Evolutionary conservation across 2,113 vertebrate genomes (phyloP).

Genomic region (Bettongia penicillata): DNA sequence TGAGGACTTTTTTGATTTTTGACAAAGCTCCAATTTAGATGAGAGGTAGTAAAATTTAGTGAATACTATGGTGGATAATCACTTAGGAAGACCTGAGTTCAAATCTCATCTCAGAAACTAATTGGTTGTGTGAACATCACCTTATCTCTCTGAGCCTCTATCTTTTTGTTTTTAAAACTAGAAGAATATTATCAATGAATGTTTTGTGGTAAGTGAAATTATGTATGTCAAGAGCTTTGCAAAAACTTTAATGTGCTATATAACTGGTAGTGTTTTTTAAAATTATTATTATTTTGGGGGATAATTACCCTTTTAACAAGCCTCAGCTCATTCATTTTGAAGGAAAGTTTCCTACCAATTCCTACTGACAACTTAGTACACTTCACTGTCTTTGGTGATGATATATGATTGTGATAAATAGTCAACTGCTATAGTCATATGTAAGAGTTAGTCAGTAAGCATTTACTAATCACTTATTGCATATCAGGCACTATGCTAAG

Average conservation of each 20-base stretch:
- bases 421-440: not conserved
- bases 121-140: fast-evolving
- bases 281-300: not conserved
- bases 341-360: not conserved
- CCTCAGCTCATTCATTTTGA: not conserved
- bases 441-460: not conserved
- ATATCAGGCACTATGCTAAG: not conserved
- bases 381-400: not conserved
- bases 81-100: not conserved
- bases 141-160: not conserved
- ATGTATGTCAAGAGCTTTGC: not conserved
- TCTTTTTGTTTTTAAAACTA: not conserved
- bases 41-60: not conserved
- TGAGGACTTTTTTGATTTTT: not conserved
- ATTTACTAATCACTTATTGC: not conserved
- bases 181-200: not conserved
- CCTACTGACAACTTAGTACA: not conserved
- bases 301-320: not conserved
- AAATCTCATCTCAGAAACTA: fast-evolving
- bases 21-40: not conserved
- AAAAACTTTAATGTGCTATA: not conserved
- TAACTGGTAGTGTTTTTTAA: not conserved
- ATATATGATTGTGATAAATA: not conserved
- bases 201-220: not conserved
- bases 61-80: not conserved